These are phyloP conservation scores for Tanypteryx hageni DNA, from an alignment of 2,888 invertebrate genomes.

Conservation along the genomic window DNA sequence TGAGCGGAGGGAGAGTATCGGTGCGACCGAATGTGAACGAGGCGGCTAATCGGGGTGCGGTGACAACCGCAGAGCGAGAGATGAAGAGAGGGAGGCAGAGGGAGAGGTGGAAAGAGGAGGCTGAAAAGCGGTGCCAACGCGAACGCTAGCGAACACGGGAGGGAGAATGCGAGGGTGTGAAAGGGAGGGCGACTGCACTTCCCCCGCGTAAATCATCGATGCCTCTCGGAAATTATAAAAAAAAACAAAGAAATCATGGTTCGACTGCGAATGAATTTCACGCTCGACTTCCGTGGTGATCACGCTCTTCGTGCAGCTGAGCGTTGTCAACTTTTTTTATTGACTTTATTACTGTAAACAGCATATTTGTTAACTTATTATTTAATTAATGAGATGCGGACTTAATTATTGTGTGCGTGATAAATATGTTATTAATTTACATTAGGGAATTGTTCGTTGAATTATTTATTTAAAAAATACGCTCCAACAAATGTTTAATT, in stretches of 20 bases:
- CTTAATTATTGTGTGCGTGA: background rate
- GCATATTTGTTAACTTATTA: background rate
- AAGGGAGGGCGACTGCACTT: slow-evolving; percentile 28
- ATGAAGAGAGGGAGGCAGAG: background rate
- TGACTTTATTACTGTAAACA: slow-evolving; percentile 5
- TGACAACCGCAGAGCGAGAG: background rate
- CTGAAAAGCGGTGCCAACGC: slow-evolving; percentile 1
- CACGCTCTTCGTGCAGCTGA: background rate
- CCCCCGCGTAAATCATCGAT: slow-evolving; percentile 36
- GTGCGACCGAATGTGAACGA: background rate
- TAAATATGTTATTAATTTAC: background rate
- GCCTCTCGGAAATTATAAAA: background rate
- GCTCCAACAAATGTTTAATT: background rate
- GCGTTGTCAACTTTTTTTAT: background rate
- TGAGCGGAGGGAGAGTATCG: background rate
- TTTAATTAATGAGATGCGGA: background rate
- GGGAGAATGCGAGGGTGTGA: background rate
- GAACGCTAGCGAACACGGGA: background rate
- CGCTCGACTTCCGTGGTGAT: background rate
- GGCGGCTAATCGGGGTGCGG: background rate
- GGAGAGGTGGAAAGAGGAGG: background rate
- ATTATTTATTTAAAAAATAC: slow-evolving; percentile 3
- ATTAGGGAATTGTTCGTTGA: background rate
- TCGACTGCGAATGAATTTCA: slow-evolving; percentile 44
- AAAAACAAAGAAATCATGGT: slow-evolving; percentile 33